Evolutionary conservation across 2,888 invertebrate genomes (phyloP).

Genomic region (Acleris laterana): DNA sequence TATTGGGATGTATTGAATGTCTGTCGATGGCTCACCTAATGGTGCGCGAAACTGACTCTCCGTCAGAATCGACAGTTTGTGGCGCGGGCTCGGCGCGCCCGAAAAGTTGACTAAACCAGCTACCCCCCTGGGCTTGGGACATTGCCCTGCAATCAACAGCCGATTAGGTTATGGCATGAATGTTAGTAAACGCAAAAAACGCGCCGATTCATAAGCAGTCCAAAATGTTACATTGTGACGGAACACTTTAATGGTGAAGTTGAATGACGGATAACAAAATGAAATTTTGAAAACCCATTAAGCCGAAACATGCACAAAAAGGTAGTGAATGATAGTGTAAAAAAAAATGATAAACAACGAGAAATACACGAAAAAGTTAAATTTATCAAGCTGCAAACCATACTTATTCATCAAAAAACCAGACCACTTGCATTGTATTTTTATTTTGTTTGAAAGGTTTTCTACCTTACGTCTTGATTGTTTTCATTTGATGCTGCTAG

Average conservation of each 20-base stretch:
- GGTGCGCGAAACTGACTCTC: slow-evolving; percentile 70
- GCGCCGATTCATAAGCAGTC: slow-evolving; percentile 22
- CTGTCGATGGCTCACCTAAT: slow-evolving; percentile 74
- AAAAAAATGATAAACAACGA: no score
- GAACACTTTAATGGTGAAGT: background rate
- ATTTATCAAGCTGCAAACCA: slow-evolving; percentile 2
- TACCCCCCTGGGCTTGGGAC: slow-evolving; percentile 71
- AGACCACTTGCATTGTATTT: no score
- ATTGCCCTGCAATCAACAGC: slow-evolving; percentile 79
- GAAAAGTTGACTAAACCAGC: slow-evolving; percentile 87
- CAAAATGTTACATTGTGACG: no score
- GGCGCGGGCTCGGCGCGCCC: slow-evolving; percentile 68
- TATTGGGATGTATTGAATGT: slow-evolving; percentile 11
- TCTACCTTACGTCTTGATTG: no score
- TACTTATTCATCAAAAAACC: background rate
- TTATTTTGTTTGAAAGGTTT: no score
- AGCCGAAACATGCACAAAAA: background rate
- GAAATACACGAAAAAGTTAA: no score
- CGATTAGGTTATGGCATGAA: slow-evolving; percentile 54
- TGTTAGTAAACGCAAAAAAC: slow-evolving; percentile 41
- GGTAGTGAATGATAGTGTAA: no score
- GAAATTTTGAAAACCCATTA: no score
- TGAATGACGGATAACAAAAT: background rate
- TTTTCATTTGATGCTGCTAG: no score
- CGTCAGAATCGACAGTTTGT: slow-evolving; percentile 60